Percentiles rank a stretch among this genome's conserved stretches.
Evolutionary conservation across 2,113 vertebrate genomes (phyloP).

Genomic region (Redunca redunca): DNA sequence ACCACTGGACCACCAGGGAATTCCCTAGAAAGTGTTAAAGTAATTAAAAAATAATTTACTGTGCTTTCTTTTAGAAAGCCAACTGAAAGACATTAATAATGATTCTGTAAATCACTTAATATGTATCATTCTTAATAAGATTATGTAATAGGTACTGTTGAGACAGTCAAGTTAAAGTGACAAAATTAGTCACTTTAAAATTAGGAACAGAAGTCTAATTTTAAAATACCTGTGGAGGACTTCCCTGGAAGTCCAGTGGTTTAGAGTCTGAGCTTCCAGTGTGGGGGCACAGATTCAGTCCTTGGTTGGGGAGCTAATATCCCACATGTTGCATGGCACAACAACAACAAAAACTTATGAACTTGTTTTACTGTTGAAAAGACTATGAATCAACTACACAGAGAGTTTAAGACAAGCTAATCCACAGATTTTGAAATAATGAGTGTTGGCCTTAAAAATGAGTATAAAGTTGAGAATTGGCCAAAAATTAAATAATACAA

Average conservation of each 20-base stretch:
- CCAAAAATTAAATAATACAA: neutral
- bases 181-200: neutral
- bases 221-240: neutral
- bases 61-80: constrained; percentile 19
- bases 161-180: constrained; percentile 19
- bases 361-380: constrained; percentile 5
- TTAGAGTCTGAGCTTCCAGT: neutral
- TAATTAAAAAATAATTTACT: constrained; percentile 2
- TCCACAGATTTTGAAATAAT: neutral
- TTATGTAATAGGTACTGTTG: neutral
- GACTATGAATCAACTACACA: neutral
- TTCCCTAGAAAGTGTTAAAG: neutral
- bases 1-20: neutral
- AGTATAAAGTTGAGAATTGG: neutral
- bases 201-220: constrained; percentile 10
- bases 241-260: neutral
- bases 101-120: neutral
- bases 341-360: neutral
- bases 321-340: neutral
- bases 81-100: neutral
- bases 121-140: neutral
- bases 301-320: neutral
- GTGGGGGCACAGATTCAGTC: neutral
- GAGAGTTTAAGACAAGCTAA: neutral
- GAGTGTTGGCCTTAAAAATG: neutral